Percentiles rank a stretch among this genome's conserved stretches.
phyloP scores from a whole-genome alignment of 2,888 invertebrate genomes.

The Aphidius colemani region DNA sequence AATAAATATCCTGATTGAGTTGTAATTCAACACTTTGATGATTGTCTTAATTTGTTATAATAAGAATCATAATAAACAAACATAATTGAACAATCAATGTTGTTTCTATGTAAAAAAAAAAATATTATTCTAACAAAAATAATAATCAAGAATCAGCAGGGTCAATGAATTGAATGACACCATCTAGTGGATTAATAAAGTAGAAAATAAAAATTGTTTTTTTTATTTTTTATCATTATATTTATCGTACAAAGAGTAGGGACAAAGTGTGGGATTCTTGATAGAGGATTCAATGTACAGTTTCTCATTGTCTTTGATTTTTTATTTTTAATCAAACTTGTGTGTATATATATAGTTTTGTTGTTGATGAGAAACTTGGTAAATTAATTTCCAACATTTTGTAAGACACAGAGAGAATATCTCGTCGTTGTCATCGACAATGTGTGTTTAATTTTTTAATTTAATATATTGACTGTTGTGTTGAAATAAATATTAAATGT shows the following conservation, averaged over 20 bases:
- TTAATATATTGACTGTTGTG: not conserved
- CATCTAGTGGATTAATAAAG: slow-evolving; percentile 3
- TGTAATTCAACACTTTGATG: not conserved
- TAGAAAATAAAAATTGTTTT: not conserved
- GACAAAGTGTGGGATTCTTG: slow-evolving; percentile 10
- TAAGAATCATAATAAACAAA: not conserved
- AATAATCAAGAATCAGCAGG: not conserved
- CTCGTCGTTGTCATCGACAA: not conserved
- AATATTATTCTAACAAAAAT: not conserved
- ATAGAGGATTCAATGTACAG: slow-evolving; percentile 19
- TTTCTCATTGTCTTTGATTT: slow-evolving; percentile 18
- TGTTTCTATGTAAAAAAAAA: not conserved
- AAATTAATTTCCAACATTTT: slow-evolving; percentile 23
- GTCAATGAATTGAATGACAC: slow-evolving; percentile 16
- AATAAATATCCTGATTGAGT: not conserved
- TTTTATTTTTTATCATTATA: no score
- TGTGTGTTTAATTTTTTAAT: not conserved
- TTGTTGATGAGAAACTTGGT: slow-evolving; percentile 24
- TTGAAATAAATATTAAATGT: not conserved
- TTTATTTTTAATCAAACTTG: no score
- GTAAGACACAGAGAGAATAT: slow-evolving; percentile 24
- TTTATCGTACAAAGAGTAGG: no score
- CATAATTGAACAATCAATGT: no score
- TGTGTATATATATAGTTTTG: no score
- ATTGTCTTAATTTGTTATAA: not conserved